Percentiles rank a stretch among this genome's conserved stretches.
Conservation (phyloP, 1,140 invertebrate genomes). For the Zaprionus inermis region DNA sequence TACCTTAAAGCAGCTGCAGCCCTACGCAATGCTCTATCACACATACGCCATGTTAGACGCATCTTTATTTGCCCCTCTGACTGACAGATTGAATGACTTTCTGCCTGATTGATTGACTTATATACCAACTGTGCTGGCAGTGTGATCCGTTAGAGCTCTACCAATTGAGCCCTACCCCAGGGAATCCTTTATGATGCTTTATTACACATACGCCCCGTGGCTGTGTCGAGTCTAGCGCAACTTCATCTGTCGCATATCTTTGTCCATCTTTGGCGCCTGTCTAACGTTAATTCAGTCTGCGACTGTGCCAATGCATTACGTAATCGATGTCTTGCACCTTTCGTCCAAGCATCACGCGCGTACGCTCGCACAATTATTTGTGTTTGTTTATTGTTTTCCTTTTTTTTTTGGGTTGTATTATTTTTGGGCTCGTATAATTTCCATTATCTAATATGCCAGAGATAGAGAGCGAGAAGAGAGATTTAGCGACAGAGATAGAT, state of each 20-base stretch:
- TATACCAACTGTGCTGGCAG: background rate
- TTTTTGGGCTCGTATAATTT: conserved; percentile 57
- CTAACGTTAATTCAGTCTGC: conserved; percentile 38
- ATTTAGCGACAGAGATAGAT: background rate
- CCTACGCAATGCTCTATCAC: conserved; percentile 49
- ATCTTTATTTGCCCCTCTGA: background rate
- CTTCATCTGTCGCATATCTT: conserved; percentile 34
- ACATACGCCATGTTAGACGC: conserved; percentile 45
- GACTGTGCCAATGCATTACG: conserved; percentile 60
- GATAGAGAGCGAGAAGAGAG: conserved; percentile 6
- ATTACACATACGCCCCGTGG: conserved; percentile 33
- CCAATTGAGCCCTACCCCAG: background rate
- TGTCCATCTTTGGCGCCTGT: conserved; percentile 43
- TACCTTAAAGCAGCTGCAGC: conserved; percentile 29
- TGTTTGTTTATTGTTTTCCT: conserved; percentile 61
- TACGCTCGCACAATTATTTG: conserved; percentile 55
- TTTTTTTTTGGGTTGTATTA: conserved; percentile 24
- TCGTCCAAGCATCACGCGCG: conserved; percentile 36
- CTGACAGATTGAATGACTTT: conserved; percentile 5
- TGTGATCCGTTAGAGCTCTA: background rate
- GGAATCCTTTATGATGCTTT: background rate
- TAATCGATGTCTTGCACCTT: conserved; percentile 58
- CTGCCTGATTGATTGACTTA: background rate
- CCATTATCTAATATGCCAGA: conserved; percentile 64
- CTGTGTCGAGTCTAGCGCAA: background rate